Evolutionary conservation across 1,140 invertebrate species (phyloP), one percentile per base, ranked within the genome.

Genomic region (Drosophila triauraria): DNA sequence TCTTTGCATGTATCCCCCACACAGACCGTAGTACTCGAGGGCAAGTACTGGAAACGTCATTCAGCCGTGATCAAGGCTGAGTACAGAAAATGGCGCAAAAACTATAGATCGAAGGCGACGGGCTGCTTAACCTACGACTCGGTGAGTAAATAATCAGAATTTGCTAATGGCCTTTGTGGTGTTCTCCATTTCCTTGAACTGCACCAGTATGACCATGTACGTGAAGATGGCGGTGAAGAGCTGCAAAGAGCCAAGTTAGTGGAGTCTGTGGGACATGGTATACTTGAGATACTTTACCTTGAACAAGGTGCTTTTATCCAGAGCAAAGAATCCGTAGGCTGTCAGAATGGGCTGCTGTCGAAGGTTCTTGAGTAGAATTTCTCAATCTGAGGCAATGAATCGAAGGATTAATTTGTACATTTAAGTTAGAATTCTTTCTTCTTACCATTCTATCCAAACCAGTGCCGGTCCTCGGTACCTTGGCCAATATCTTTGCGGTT

Each of bases 71-170:
- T 99, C 20, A 98, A 98, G 84, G 98, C 98, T 58, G 99, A 99
- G 94, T 99, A 99, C 94, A 99, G 99, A 95, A 99, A 98, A 96
- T 99, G 99, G 99, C 96, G 99, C 48, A 96, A 98, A 94, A 99
- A 98, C 94, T 98, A 97, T 94, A 96, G 97, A 90, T 97, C 97
- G 93, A 95, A 96, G 92, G 94, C 96, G 85, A 95, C 96, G 87
- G 97, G 95, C 79, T 94, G 95, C 93, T 96, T 96, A 93, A 95
- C 95, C 76, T 95, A 95, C 85, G 96, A 97, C 93, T 95, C 96
- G 94, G 96, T 97, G 95, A 94, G 93, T 92, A 95, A 94, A 93
- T 91, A 9, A 17, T 74, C 40, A 46, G 23, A 58, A 57, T 58
- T 65, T 56, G 38, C 27, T 43, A 32, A 88, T 46, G 0, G 78